phyloP scores from a whole-genome alignment of 2,888 invertebrate genomes.

The Spodoptera exigua region DNA sequence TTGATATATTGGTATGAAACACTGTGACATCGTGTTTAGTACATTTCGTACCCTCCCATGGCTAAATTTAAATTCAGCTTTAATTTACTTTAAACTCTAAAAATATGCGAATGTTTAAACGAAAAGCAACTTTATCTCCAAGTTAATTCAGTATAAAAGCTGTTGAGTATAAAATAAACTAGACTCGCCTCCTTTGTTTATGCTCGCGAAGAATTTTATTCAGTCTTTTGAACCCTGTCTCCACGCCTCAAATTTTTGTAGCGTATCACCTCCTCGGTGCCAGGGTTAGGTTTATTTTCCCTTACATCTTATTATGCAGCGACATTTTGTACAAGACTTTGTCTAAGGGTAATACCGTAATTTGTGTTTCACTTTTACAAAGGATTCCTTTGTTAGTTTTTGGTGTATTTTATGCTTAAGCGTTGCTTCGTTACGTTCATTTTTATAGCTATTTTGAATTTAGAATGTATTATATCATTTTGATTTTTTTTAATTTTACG shows the following conservation, averaged over 20 bases:
- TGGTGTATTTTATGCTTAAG: background rate
- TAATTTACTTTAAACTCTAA: slow-evolving; percentile 5
- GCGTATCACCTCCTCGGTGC: slow-evolving; percentile 33
- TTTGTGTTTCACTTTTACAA: slow-evolving; percentile 8
- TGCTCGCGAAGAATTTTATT: slow-evolving; percentile 63
- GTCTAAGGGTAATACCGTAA: slow-evolving; percentile 22
- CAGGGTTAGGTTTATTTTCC: slow-evolving; percentile 36
- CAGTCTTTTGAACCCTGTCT: slow-evolving; percentile 65
- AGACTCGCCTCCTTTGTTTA: slow-evolving; percentile 61
- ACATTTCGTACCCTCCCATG: too few species aligned
- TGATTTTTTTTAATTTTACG: too few species aligned
- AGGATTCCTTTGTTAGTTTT: background rate
- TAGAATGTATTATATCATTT: too few species aligned
- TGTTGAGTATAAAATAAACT: slow-evolving; percentile 55
- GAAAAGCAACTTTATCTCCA: slow-evolving; percentile 46
- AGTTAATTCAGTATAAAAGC: slow-evolving; percentile 51
- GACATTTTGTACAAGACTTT: slow-evolving; percentile 28
- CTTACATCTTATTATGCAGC: slow-evolving; percentile 33
- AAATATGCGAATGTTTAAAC: slow-evolving; percentile 16
- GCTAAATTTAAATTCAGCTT: too few species aligned
- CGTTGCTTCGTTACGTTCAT: background rate
- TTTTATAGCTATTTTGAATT: too few species aligned
- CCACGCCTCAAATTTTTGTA: slow-evolving; percentile 48
- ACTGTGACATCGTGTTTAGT: too few species aligned
- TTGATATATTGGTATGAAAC: too few species aligned